These are phyloP conservation scores for Apotomis betuletana DNA, from an alignment of 2,888 invertebrate genomes.

Conservation along the genomic window DNA sequence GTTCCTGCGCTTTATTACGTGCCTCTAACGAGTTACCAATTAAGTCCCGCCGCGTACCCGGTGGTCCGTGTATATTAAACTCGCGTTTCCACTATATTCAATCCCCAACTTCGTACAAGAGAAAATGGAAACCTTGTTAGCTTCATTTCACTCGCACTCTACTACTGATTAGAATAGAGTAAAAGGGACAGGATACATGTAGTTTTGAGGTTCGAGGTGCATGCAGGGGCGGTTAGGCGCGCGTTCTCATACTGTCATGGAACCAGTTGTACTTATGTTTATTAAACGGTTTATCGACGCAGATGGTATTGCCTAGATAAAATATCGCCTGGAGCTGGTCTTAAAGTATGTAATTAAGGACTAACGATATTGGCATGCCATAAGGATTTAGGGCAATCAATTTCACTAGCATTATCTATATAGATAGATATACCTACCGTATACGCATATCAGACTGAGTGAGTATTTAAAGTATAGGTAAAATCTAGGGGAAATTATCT, in stretches of 20 bases:
- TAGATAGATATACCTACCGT: not conserved
- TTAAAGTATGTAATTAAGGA: too few species aligned
- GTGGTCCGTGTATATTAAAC: slow-evolving; percentile 19
- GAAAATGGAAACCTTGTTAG: not conserved
- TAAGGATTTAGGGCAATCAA: too few species aligned
- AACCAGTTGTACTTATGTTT: slow-evolving; percentile 35
- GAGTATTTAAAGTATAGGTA: too few species aligned
- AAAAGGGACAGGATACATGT: not conserved
- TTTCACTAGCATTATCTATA: too few species aligned
- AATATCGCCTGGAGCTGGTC: too few species aligned
- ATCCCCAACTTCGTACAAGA: not conserved
- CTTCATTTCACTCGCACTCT: not conserved
- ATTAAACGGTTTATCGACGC: slow-evolving; percentile 28
- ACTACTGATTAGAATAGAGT: not conserved
- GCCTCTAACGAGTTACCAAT: slow-evolving; percentile 20
- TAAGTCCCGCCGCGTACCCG: slow-evolving; percentile 5
- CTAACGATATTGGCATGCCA: too few species aligned
- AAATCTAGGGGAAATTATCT: too few species aligned
- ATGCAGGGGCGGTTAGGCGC: not conserved
- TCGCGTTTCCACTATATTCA: not conserved
- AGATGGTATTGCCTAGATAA: slow-evolving; percentile 4
- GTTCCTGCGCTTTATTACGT: not conserved
- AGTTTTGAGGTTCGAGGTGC: not conserved
- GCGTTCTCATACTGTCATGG: slow-evolving; percentile 19
- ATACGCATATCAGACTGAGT: not conserved